Base-by-base conservation (phyloP, 1,140 invertebrate genomes). In the Brevipalpus yothersi region DNA sequence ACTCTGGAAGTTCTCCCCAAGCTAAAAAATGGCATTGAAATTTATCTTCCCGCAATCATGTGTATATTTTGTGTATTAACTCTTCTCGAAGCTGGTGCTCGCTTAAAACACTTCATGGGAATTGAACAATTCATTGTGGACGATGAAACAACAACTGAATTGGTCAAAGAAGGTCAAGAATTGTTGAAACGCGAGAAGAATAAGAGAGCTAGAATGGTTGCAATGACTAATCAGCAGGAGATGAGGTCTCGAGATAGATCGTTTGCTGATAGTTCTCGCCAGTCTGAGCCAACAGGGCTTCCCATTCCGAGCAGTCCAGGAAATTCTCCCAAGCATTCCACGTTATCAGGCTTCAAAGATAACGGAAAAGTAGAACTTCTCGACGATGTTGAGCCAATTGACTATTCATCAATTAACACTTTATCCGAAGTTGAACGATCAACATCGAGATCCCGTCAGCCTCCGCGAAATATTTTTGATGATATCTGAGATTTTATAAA, bases 1-100 rank as follows among this genome's bases (percentile, higher is more conserved):
- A 93, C 97, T 68, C 91, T 98, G 90, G 92, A 98, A 75, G 88
- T 98, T 0, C 82, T 98, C 58, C 82, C 86, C 11, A 88, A 98
- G 58, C 87, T 98, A 62, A 89, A 91, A 2, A 85, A 95, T 72
- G 93, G 94, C 21, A 97, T 99, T 72, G 97, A 98, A 72, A 84
- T 99, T 47, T 99, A 98, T 70, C 95, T 98, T 72, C 95, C 95
- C 0, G 96, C 97, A 78, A 79, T 85, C 55, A 93, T 99, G 69
- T 76, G 97, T 45, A 76, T 88, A 58, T 82, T 99, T 65, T 95
- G 91, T 69, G 70, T 92, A 60, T 85, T 88, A 58, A 97, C 91
- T 0, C 96, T 93, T 75, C 92, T 96, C 69, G 86, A 84, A 67
- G 70, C 95, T n/a, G 92, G 91, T 41, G 84, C 84, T 62, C 78